Conservation (phyloP, 2,797 vertebrate species). For the Sphenopsis melanotis region DNA sequence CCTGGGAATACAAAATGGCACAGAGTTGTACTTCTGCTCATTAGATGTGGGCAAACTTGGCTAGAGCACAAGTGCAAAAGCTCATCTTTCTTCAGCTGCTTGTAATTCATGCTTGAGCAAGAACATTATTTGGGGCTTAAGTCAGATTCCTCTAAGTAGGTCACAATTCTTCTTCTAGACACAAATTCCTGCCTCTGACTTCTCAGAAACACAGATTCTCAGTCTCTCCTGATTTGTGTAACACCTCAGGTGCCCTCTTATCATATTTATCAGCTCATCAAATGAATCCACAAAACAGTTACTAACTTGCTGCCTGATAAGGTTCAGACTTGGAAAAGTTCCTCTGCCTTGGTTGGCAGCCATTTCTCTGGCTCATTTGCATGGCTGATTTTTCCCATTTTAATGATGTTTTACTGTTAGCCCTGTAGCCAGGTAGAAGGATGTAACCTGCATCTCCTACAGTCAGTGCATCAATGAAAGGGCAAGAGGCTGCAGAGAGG, state of each 20-base stretch:
- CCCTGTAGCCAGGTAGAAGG: not conserved
- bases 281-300: constrained; percentile 24
- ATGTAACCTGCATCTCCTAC: not conserved
- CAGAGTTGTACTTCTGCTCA: not conserved
- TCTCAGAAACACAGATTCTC: constrained; percentile 14
- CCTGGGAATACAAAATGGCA: constrained; percentile 32
- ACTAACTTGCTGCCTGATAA: constrained; percentile 21
- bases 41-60: constrained; percentile 59
- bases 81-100: constrained; percentile 64
- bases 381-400: not conserved
- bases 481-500: not conserved
- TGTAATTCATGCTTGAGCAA: constrained; percentile 65
- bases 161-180: constrained; percentile 41
- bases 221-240: constrained; percentile 15
- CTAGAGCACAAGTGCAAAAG: constrained; percentile 16
- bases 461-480: not conserved
- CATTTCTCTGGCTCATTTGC: not conserved
- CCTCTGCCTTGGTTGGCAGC: not conserved
- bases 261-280: constrained; percentile 32
- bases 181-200: constrained; percentile 17
- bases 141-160: constrained; percentile 58
- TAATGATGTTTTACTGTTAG: not conserved
- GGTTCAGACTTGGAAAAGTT: constrained; percentile 26
- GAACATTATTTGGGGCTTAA: constrained; percentile 60
- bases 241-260: constrained; percentile 40